Evolutionary conservation across 35 echinoderm and acorn worm species (phyloP), one percentile per base, ranked within the genome.

Genomic region (Heliocidaris erythrogramma): DNA sequence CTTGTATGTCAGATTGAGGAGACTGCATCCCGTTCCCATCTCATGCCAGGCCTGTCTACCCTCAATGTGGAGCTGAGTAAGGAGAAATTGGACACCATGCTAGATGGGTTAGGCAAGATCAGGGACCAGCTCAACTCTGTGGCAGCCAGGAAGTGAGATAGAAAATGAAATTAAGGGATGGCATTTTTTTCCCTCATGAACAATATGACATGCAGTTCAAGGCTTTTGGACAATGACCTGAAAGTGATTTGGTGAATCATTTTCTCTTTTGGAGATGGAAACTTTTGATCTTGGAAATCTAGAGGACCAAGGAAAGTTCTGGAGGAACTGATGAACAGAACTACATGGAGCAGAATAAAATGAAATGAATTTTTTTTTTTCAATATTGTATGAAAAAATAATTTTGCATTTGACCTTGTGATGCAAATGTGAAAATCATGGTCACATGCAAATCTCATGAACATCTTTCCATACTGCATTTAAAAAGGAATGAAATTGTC

Each of bases 41-140:
- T 47, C 30, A 92, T 97, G 9, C 90, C 95, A 27, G 96, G 93
- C 9, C 93, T 85, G 11, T 92, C 94, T n/a, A 96, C 95, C 6
- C 92, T 97, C 61, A 97, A 96, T 95, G 97, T 99, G 30, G 98
- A 99, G 86, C 95, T 99, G 60, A 97, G 96, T 31, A 99, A 99
- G 32, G 97, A 99, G 94, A 99, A 94, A 88, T 85, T 99, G 86
- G 98, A 99, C 60, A 97, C 98, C 49, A 99, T 99, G 98, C 94
- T 99, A 21, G 98, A 99, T 90, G 98, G 97, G 56, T 85, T 99
- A 48, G 98, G 98, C 0, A 99, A 99, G 60, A 99, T 99, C 24
- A 53, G 98, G 50, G 98, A 97, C 92, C 98, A 99, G 65, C 87
- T 99, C 27, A 97, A 95, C 93, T 99, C 98, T 2, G 98, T 99